Percentiles rank a stretch among this genome's conserved stretches.
phyloP scores from a whole-genome alignment of 2,888 invertebrate genomes.

The Hirtodrosophila alboralis region DNA sequence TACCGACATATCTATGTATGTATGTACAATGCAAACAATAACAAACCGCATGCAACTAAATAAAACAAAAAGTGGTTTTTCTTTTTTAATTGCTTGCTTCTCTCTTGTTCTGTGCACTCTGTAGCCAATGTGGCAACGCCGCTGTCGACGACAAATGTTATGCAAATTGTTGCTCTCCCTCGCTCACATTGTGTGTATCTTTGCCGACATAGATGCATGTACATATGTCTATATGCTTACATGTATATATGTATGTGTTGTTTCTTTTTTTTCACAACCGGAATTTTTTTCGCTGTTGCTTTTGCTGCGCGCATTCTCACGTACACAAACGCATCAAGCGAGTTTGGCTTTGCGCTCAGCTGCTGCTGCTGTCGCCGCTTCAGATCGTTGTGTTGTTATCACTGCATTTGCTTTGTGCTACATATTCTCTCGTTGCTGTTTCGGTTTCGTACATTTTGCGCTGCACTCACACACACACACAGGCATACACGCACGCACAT shows the following conservation, averaged over 20 bases:
- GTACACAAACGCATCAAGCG: conserved; percentile 55
- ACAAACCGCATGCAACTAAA: no score
- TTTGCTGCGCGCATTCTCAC: conserved; percentile 69
- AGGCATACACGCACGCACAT: conserved; percentile 2
- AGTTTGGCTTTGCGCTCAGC: conserved; percentile 59
- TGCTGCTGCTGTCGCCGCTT: conserved; percentile 42
- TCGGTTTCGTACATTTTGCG: conserved; percentile 63
- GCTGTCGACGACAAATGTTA: conserved; percentile 40
- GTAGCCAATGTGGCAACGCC: conserved; percentile 55
- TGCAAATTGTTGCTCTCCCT: conserved; percentile 54
- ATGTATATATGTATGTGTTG: conserved; percentile 9
- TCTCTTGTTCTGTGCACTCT: no score
- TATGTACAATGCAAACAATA: no score
- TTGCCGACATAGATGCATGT: no score
- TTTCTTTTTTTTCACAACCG: conserved; percentile 68
- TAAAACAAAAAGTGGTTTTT: no score
- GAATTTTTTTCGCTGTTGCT: conserved; percentile 73
- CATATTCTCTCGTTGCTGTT: conserved; percentile 46
- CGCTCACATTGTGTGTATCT: conserved; percentile 26
- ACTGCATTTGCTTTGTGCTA: conserved; percentile 72
- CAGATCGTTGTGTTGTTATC: conserved; percentile 55
- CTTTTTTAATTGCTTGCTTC: conserved; percentile 8
- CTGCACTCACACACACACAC: conserved; percentile 40
- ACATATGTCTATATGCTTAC: no score
- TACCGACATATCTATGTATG: no score